Conservation (phyloP, 2,888 invertebrate species). For the Leptinotarsa rubiginosa region DNA sequence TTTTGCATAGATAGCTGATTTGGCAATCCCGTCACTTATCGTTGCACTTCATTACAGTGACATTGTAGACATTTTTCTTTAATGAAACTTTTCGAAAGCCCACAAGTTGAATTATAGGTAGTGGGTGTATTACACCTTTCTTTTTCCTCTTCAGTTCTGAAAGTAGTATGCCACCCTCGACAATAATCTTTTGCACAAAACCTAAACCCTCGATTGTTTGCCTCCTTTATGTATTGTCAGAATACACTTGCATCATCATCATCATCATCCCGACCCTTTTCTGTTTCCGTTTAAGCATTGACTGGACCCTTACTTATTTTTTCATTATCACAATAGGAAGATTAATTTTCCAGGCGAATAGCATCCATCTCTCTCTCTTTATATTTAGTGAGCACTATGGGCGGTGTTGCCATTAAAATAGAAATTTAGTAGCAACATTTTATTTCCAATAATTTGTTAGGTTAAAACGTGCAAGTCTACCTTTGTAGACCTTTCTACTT, state of each 20-base stretch:
- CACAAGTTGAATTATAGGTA: no score
- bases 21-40: no score
- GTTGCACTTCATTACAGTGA: no score
- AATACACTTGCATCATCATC: slow-evolving; percentile 15
- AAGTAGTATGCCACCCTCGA: not conserved
- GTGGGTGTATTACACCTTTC: no score
- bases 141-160: not conserved
- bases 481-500: no score
- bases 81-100: no score
- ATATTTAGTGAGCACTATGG: not conserved
- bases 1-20: no score
- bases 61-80: no score
- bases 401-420: not conserved
- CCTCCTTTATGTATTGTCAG: not conserved
- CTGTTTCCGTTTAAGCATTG: slow-evolving; percentile 4
- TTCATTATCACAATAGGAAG: slow-evolving; percentile 9
- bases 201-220: not conserved
- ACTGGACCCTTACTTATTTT: slow-evolving; percentile 17
- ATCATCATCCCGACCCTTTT: slow-evolving; percentile 2
- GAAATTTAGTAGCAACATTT: not conserved
- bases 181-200: not conserved
- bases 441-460: no score
- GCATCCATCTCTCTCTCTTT: slow-evolving; percentile 4
- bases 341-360: slow-evolving; percentile 17
- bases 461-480: no score